A percentile compares a stretch with the other conserved stretches of the same genome.
Conservation (phyloP, 2,797 vertebrate species). For the Chelidonichthys spinosus region DNA sequence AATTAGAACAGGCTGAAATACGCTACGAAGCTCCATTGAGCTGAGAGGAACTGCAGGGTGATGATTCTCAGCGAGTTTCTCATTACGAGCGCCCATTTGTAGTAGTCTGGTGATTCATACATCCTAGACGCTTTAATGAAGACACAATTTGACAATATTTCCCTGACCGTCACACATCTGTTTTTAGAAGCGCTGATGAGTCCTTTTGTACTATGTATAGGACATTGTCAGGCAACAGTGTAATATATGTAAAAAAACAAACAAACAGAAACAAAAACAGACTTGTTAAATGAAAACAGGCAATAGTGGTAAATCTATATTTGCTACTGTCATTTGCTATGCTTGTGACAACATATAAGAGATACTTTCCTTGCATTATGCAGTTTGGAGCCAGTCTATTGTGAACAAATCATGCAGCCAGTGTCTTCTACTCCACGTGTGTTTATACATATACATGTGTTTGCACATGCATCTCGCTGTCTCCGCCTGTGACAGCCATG, state of each 20-base stretch:
- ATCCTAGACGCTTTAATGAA: neutral
- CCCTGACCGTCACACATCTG: no score
- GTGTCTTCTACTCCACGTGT: conserved; percentile 10
- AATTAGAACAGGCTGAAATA: neutral
- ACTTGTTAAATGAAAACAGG: neutral
- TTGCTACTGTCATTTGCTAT: neutral
- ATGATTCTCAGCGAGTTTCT: neutral
- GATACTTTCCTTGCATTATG: conserved; percentile 15
- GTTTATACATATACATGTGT: conserved; percentile 31
- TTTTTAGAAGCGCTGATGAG: neutral
- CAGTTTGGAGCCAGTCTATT: conserved; percentile 17
- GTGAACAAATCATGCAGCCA: conserved; percentile 12
- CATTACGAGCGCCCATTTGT: neutral
- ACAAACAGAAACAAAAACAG: no score
- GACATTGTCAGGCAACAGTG: neutral
- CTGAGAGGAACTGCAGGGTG: neutral
- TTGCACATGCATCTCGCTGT: conserved; percentile 22
- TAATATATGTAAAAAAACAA: no score
- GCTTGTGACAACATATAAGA: neutral
- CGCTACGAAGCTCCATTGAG: neutral
- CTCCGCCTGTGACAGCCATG: conserved; percentile 34
- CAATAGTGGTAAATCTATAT: neutral
- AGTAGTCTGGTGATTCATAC: neutral
- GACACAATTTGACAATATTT: neutral
- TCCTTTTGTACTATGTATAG: neutral